These are phyloP conservation scores for Rotaria macrura DNA, from an alignment of 2,888 invertebrate species.

Conservation along the genomic window DNA sequence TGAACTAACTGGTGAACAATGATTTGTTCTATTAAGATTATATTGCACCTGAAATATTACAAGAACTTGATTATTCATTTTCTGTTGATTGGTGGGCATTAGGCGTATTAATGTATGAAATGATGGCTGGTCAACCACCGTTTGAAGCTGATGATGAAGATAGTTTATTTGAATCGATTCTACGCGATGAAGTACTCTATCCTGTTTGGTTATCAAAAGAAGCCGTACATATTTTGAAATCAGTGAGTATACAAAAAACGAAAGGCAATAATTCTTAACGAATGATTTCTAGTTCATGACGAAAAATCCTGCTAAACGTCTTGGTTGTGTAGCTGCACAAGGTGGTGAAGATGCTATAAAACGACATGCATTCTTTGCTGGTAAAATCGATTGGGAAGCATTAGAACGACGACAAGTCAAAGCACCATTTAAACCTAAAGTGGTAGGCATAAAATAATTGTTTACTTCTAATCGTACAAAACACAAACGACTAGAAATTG, in stretches of 20 bases:
- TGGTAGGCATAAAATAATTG: slow-evolving; percentile 59
- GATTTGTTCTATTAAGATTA: slow-evolving; percentile 60
- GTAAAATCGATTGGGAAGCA: slow-evolving; percentile 83
- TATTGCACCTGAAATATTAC: slow-evolving; percentile 80
- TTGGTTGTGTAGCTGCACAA: slow-evolving; percentile 71
- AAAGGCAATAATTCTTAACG: no score
- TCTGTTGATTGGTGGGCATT: slow-evolving; percentile 73
- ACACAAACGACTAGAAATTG: no score
- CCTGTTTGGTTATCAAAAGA: slow-evolving; percentile 89
- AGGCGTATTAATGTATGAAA: slow-evolving; percentile 94
- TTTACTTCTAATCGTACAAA: no score
- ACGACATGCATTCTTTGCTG: slow-evolving; percentile 65
- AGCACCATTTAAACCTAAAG: slow-evolving; percentile 94
- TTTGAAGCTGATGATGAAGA: slow-evolving; percentile 99
- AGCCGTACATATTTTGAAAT: slow-evolving; percentile 78
- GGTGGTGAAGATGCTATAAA: slow-evolving; percentile 74
- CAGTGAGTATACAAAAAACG: slow-evolving; percentile 48
- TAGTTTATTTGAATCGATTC: slow-evolving; percentile 92
- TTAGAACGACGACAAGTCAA: slow-evolving; percentile 77
- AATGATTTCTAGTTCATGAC: slow-evolving; percentile 69
- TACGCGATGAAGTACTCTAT: slow-evolving; percentile 93
- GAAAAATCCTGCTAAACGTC: slow-evolving; percentile 79
- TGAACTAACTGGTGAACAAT: no score
- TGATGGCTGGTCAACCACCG: slow-evolving; percentile 98
- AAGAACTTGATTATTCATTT: slow-evolving; percentile 67